Evolutionary conservation across 2,888 invertebrate species (phyloP).

Genomic region (Cheilosia scutellata): DNA sequence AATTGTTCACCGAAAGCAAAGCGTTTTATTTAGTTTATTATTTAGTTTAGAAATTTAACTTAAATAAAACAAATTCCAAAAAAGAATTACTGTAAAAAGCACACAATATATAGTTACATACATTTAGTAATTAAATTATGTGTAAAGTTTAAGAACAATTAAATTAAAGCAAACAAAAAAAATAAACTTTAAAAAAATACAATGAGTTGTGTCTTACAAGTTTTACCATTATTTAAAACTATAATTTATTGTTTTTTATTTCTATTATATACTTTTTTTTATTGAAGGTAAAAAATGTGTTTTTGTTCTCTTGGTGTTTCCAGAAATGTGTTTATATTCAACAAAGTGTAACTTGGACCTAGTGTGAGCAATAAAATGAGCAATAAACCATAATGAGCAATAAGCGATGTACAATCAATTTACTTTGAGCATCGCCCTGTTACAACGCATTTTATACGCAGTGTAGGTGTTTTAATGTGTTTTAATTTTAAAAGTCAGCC

Average conservation of each 20-base stretch:
- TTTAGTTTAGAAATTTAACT: constrained; percentile 4
- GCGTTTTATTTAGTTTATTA: background rate
- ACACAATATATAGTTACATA: constrained; percentile 42
- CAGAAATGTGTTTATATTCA: constrained; percentile 2
- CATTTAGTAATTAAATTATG: constrained; percentile 43
- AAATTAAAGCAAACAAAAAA: constrained; percentile 6
- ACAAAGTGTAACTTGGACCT: constrained; percentile 33
- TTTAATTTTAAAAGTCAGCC: background rate
- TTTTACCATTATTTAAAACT: background rate
- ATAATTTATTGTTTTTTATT: background rate
- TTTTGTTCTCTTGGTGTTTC: background rate
- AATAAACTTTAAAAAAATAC: constrained; percentile 7
- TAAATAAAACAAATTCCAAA: constrained; percentile 11
- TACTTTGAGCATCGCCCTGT: constrained; percentile 21
- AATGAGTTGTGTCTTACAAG: constrained; percentile 53
- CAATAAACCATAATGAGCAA: constrained; percentile 42
- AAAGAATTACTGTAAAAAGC: constrained; percentile 49
- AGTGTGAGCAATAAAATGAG: constrained; percentile 46
- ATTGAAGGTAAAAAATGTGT: background rate
- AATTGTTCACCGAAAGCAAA: constrained; percentile 10
- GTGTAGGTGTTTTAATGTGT: background rate
- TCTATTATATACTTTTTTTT: no score
- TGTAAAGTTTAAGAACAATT: constrained; percentile 43
- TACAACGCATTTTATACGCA: constrained; percentile 3
- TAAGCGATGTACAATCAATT: constrained; percentile 43